phyloP scores from a whole-genome alignment of 2,797 vertebrate genomes.

The Menidia menidia region DNA sequence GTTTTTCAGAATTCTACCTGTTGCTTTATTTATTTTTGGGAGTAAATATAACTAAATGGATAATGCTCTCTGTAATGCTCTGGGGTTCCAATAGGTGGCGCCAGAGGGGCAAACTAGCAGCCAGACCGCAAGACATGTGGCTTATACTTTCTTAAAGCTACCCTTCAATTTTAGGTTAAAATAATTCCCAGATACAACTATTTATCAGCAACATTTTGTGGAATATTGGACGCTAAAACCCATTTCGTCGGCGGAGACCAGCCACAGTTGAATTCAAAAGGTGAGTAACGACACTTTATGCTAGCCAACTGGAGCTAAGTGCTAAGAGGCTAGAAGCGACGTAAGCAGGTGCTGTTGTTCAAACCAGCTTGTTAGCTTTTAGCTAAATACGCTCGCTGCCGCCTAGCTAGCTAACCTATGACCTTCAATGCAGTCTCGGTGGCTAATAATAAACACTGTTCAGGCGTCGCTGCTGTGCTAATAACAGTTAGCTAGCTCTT shows the following conservation, averaged over 20 bases:
- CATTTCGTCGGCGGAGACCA: constrained; percentile 11
- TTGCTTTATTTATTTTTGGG: constrained; percentile 2
- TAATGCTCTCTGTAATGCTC: constrained; percentile 27
- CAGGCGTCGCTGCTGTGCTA: constrained; percentile 21
- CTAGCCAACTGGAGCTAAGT: constrained; percentile 55
- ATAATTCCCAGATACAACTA: constrained; percentile 23
- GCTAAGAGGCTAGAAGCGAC: constrained; percentile 65
- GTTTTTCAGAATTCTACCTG: neutral
- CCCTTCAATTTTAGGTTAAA: constrained; percentile 57
- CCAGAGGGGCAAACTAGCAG: constrained; percentile 40
- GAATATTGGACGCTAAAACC: constrained; percentile 23
- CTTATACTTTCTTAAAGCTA: constrained; percentile 74
- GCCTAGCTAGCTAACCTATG: constrained; percentile 59
- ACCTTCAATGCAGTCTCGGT: constrained; percentile 67
- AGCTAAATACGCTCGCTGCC: constrained; percentile 38
- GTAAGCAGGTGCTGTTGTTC: constrained; percentile 76
- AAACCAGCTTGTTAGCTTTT: constrained; percentile 61
- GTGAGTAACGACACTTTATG: constrained; percentile 58
- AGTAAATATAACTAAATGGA: constrained; percentile 1
- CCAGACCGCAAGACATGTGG: constrained; percentile 78
- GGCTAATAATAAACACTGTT: constrained; percentile 47
- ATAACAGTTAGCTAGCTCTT: constrained; percentile 34
- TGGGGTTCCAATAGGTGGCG: constrained; percentile 48
- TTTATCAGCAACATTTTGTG: constrained; percentile 17
- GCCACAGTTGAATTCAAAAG: constrained; percentile 37